Percentiles rank a stretch among this genome's conserved stretches.
Conservation (phyloP, 2,888 invertebrate species). For the Lumbricus terrestris region DNA sequence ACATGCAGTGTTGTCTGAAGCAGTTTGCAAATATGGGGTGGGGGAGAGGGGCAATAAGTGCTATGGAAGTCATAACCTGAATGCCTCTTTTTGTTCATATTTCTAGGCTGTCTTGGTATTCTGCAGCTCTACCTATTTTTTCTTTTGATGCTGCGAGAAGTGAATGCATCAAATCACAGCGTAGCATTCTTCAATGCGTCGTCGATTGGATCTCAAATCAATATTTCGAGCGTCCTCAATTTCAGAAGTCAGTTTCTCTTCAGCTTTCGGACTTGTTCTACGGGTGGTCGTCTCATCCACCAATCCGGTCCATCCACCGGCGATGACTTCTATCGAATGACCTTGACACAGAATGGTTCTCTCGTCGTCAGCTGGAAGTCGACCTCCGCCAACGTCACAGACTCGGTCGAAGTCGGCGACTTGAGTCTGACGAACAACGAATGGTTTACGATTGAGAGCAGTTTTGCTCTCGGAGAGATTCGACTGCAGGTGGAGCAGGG, state of each 20-base stretch:
- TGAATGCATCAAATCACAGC: background rate
- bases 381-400: background rate
- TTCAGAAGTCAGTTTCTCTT: background rate
- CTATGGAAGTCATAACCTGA: background rate
- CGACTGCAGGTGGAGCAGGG: background rate
- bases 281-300: background rate
- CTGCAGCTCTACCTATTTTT: background rate
- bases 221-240: background rate
- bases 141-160: background rate
- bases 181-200: background rate
- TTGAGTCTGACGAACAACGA: conserved; percentile 4
- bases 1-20: too few relatives aligned
- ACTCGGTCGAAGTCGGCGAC: background rate
- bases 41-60: too few relatives aligned
- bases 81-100: background rate
- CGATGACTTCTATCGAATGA: background rate
- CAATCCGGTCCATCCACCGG: background rate
- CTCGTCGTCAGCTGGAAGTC: background rate
- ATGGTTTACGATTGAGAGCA: background rate
- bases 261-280: background rate
- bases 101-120: background rate
- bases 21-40: too few relatives aligned
- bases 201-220: background rate
- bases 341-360: background rate
- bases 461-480: background rate